Evolutionary conservation across 2,888 invertebrate genomes (phyloP).

Genomic region (Meteorus colon): DNA sequence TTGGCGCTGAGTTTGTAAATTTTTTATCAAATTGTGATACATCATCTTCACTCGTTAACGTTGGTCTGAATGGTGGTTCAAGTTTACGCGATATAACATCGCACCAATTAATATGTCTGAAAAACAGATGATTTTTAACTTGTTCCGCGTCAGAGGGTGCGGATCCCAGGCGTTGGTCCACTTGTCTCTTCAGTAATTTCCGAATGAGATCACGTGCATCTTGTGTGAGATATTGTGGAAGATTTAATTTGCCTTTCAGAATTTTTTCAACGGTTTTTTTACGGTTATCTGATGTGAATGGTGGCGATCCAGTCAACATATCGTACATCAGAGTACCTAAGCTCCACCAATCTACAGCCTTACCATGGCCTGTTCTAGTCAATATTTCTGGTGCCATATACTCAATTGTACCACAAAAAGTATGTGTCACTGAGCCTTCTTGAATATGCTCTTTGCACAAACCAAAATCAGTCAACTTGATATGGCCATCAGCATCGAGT

Average conservation of each 20-base stretch:
- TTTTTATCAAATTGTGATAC: slow-evolving; percentile 98
- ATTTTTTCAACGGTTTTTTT: slow-evolving; percentile 99
- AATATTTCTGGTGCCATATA: slow-evolving; percentile 99
- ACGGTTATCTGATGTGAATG: slow-evolving; percentile 96
- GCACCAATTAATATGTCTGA: slow-evolving; percentile 95
- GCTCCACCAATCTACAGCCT: slow-evolving; percentile 99
- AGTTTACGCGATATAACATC: slow-evolving; percentile 90
- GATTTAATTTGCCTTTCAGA: slow-evolving; percentile 92
- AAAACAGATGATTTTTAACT: slow-evolving; percentile 93
- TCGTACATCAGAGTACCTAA: slow-evolving; percentile 98
- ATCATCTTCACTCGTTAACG: slow-evolving; percentile 93
- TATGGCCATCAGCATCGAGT: slow-evolving; percentile 95
- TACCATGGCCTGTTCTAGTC: slow-evolving; percentile 96
- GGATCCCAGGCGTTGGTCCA: slow-evolving; percentile 89
- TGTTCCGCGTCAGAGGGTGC: slow-evolving; percentile 88
- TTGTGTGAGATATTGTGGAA: slow-evolving; percentile 96
- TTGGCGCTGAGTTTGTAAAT: slow-evolving; percentile 97
- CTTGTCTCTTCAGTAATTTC: slow-evolving; percentile 87
- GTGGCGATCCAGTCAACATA: slow-evolving; percentile 92
- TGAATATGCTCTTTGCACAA: slow-evolving; percentile 74
- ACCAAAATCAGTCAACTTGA: slow-evolving; percentile 71
- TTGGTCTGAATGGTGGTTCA: slow-evolving; percentile 97
- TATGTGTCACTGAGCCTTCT: slow-evolving; percentile 94
- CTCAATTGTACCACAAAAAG: slow-evolving; percentile 99
- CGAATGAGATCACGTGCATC: slow-evolving; percentile 97